Conservation (phyloP, 1,140 invertebrate genomes). For the Stratiolaelaps scimitus region DNA sequence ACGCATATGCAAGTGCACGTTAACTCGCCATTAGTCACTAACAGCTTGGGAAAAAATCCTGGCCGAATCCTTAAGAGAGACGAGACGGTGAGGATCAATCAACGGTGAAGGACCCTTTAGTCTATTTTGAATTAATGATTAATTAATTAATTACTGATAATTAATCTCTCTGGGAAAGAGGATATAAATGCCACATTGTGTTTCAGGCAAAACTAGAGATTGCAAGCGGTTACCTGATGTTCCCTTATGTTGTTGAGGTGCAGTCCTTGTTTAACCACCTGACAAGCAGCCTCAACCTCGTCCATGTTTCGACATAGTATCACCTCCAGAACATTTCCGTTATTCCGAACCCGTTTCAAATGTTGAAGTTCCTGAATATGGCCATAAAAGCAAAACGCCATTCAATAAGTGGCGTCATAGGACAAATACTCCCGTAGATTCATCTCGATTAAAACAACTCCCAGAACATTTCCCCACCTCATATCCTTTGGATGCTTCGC, state of each 20-base stretch:
- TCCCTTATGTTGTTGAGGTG: not conserved
- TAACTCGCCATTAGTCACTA: too few relatives aligned
- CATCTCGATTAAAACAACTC: not conserved
- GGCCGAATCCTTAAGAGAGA: not conserved
- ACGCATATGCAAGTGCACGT: too few relatives aligned
- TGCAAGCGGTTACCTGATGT: not conserved
- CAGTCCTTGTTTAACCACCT: not conserved
- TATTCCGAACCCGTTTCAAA: conserved; percentile 21
- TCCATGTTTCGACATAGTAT: not conserved
- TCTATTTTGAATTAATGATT: not conserved
- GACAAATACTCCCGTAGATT: too few relatives aligned
- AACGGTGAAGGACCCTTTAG: not conserved
- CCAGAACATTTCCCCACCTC: not conserved
- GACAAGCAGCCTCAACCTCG: not conserved
- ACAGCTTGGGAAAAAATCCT: too few relatives aligned
- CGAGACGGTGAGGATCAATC: not conserved
- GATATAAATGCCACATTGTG: not conserved
- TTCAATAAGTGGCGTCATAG: too few relatives aligned
- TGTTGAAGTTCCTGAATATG: not conserved
- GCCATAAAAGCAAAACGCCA: too few relatives aligned
- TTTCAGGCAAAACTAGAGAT: not conserved
- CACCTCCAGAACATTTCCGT: not conserved
- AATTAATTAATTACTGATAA: too few relatives aligned
- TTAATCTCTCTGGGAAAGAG: too few relatives aligned
- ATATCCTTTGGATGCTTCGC: not conserved